A percentile compares a stretch with the other conserved stretches of the same genome.
phyloP scores from a whole-genome alignment of 2,888 invertebrate genomes.

The Anarsia innoxiella region DNA sequence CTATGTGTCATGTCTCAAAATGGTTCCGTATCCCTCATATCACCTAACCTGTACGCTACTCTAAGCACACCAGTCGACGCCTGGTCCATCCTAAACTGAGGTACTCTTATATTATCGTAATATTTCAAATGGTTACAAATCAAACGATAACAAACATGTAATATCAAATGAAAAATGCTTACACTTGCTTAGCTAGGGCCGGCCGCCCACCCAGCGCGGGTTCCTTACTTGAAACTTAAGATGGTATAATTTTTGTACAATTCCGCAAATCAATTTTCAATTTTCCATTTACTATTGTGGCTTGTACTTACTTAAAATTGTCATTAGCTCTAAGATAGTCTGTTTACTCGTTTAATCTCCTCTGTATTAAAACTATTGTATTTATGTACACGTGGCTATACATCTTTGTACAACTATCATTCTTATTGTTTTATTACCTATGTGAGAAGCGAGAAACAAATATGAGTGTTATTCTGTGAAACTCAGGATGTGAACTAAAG shows the following conservation, averaged over 20 bases:
- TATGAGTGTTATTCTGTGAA: constrained; percentile 43
- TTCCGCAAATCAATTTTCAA: constrained; percentile 63
- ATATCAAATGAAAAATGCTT: constrained; percentile 71
- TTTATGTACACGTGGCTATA: constrained; percentile 67
- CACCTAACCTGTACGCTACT: constrained; percentile 59
- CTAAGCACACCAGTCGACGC: constrained; percentile 72
- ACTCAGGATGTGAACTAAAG: constrained; percentile 65
- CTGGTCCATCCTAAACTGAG: constrained; percentile 75
- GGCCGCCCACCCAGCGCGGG: constrained; percentile 56
- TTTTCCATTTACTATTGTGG: constrained; percentile 57
- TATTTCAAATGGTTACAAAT: constrained; percentile 73
- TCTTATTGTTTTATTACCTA: constrained; percentile 61
- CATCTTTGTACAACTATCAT: constrained; percentile 70
- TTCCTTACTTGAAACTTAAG: constrained; percentile 49
- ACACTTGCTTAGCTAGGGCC: constrained; percentile 70
- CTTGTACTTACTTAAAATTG: constrained; percentile 64
- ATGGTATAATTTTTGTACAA: constrained; percentile 60
- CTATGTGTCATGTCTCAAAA: constrained; percentile 63
- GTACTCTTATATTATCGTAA: constrained; percentile 70
- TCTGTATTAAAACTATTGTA: constrained; percentile 71
- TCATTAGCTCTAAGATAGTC: constrained; percentile 68
- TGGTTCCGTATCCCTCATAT: constrained; percentile 53
- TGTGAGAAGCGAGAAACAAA: constrained; percentile 55
- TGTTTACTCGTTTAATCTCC: constrained; percentile 41
- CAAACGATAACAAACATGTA: constrained; percentile 73